These are phyloP conservation scores for Pelobates cultripes DNA, from an alignment of 2,797 vertebrate genomes.

Conservation along the genomic window DNA sequence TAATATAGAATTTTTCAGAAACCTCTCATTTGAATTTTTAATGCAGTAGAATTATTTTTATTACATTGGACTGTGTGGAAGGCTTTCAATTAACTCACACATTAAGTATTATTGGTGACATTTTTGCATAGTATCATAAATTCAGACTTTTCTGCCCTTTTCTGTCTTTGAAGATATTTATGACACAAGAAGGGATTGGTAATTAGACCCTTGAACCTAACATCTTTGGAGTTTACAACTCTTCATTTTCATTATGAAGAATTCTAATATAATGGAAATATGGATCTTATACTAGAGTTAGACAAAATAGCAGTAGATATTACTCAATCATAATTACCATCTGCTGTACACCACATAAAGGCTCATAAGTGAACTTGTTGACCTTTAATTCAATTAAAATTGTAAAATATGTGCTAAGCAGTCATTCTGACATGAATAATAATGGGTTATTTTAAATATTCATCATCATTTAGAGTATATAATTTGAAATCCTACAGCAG, in stretches of 20 bases:
- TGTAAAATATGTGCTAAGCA: neutral
- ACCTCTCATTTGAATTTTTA: neutral
- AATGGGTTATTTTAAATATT: neutral
- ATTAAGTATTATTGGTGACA: neutral
- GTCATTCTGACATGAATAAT: conserved; percentile 28
- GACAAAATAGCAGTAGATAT: neutral
- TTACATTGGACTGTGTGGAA: neutral
- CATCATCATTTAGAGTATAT: conserved; percentile 10
- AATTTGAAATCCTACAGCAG: neutral
- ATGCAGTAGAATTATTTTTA: neutral
- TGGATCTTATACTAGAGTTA: neutral
- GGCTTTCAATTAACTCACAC: neutral
- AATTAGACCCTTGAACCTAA: neutral
- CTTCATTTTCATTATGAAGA: conserved; percentile 3
- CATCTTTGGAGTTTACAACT: neutral
- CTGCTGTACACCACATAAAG: neutral
- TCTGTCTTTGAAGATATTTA: neutral
- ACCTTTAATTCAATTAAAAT: conserved; percentile 30
- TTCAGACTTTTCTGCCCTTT: neutral
- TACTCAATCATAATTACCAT: conserved; percentile 15
- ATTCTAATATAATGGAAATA: conserved; percentile 1
- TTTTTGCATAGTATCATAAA: neutral
- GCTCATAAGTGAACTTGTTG: conserved; percentile 2
- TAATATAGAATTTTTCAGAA: neutral
- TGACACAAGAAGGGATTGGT: neutral